Base-by-base conservation (phyloP, 1,140 invertebrate species). In the Drosophila suzukii region DNA sequence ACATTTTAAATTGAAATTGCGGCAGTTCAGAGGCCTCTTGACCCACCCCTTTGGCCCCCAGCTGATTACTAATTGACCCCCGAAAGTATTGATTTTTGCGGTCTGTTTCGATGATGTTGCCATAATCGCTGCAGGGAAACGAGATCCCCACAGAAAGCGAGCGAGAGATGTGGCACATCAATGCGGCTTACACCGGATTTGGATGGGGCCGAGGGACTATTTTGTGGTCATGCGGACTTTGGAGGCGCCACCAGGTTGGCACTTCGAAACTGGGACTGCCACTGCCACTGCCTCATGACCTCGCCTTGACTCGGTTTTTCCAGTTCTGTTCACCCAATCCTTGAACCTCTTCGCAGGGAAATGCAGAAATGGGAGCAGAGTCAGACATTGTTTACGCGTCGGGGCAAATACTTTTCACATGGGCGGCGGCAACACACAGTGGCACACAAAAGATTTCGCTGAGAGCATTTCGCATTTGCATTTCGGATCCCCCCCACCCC, bases 361-460 rank as follows among this genome's bases (percentile, higher is more conserved):
- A 32, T 30, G 50, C 49, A 15, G 44, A 56, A 47, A 44, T 46
- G 46, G 51, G 47, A 57, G 43, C 36, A 59, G 5, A 51, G 41
- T 50, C 63, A 75, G 68, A 67, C 78, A 74, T 75, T 85, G 82
- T 86, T 81, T 78, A 70, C 63, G 75, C 67, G 78, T 59, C 32
- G 63, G 55, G 44, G 47, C 60, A 78, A 75, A 84, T 75, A 59
- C 51, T 60, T 53, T 75, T 39, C 47, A 27, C 49, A 49, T 65
- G 49, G 56, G 51, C 78, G 63, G 60, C 39, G 60, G 56, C 32
- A 1, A 1, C 32, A 36, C 44, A 60, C 50, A 54, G 46, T 27
- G 46, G 12, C 20, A 60, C 51, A 57, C 41, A 58, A 67, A 59
- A 76, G 73, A 67, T 50, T 71, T 55, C 20, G 49, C 49, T 54